A percentile compares a stretch with the other conserved stretches of the same genome.
Evolutionary conservation across 2,113 vertebrate species (phyloP).

Genomic region (Apodemus speciosus): DNA sequence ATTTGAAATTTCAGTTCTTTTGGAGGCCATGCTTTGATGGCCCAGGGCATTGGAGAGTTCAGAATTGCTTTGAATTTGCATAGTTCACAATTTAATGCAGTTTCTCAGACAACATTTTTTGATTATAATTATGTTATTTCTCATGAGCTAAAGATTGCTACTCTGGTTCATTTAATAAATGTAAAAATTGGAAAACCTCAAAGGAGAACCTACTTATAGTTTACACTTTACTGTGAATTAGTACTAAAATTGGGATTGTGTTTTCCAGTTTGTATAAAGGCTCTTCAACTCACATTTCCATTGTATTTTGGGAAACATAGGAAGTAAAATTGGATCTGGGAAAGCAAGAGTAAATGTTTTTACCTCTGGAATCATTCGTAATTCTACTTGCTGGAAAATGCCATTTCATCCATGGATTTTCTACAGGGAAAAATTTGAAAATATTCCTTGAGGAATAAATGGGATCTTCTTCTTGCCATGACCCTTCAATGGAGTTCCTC

Average conservation of each 20-base stretch:
- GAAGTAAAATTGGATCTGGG: constrained; percentile 49
- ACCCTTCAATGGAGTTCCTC: neutral
- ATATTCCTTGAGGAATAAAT: constrained; percentile 27
- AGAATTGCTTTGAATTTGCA: constrained; percentile 57
- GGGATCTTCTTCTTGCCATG: no score
- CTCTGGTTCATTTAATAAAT: constrained; percentile 64
- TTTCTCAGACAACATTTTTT: constrained; percentile 48
- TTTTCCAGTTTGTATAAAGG: constrained; percentile 61
- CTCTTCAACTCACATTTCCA: constrained; percentile 51
- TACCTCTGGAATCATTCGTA: constrained; percentile 48
- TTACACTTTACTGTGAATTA: constrained; percentile 57
- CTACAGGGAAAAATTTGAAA: constrained; percentile 62
- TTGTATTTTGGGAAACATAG: constrained; percentile 45
- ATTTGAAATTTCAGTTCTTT: constrained; percentile 51
- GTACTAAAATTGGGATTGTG: constrained; percentile 47
- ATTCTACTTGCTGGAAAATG: constrained; percentile 52
- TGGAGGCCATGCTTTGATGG: constrained; percentile 8
- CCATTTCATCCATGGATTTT: constrained; percentile 42
- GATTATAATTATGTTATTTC: constrained; percentile 49
- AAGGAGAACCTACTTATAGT: constrained; percentile 47
- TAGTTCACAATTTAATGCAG: constrained; percentile 39
- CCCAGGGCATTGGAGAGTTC: neutral
- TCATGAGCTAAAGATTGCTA: constrained; percentile 54
- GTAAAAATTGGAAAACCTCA: constrained; percentile 47
- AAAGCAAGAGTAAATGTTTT: constrained; percentile 57